Percentiles rank a stretch among this genome's conserved stretches.
phyloP scores from a whole-genome alignment of 2,888 invertebrate genomes.

The Lithophane leautieri region DNA sequence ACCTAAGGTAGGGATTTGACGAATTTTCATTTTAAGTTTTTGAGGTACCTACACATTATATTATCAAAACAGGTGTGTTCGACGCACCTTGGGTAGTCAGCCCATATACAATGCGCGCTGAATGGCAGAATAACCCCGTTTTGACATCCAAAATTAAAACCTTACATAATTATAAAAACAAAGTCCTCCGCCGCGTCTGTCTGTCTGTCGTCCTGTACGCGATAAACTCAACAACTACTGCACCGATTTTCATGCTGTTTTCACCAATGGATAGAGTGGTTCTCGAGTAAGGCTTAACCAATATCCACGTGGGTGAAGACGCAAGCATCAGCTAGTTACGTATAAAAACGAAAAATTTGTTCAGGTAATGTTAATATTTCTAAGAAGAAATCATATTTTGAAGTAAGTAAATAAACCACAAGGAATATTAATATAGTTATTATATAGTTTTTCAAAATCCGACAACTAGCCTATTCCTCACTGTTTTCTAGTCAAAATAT shows the following conservation, averaged over 20 bases:
- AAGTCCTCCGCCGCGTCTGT: too few species aligned
- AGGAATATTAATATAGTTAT: background rate
- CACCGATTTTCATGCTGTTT: too few species aligned
- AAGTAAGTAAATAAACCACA: background rate
- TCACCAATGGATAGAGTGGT: too few species aligned
- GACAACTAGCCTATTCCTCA: background rate
- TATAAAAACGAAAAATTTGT: too few species aligned
- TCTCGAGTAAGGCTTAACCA: too few species aligned
- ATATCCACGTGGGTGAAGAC: too few species aligned
- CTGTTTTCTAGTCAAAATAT: background rate
- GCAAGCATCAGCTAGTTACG: too few species aligned
- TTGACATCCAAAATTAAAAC: background rate
- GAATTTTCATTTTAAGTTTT: background rate
- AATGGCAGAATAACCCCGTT: background rate
- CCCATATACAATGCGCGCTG: background rate
- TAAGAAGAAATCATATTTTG: background rate
- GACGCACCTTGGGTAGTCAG: background rate
- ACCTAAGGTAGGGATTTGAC: slow-evolving; percentile 66
- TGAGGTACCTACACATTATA: too few species aligned
- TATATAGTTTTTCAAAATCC: background rate
- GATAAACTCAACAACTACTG: too few species aligned
- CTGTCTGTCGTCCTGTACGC: too few species aligned
- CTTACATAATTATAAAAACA: too few species aligned
- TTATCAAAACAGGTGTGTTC: background rate
- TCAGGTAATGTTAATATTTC: background rate